A percentile compares a stretch with the other conserved stretches of the same genome.
phyloP scores from a whole-genome alignment of 2,888 invertebrate species.

The Xestobium rufovillosum region DNA sequence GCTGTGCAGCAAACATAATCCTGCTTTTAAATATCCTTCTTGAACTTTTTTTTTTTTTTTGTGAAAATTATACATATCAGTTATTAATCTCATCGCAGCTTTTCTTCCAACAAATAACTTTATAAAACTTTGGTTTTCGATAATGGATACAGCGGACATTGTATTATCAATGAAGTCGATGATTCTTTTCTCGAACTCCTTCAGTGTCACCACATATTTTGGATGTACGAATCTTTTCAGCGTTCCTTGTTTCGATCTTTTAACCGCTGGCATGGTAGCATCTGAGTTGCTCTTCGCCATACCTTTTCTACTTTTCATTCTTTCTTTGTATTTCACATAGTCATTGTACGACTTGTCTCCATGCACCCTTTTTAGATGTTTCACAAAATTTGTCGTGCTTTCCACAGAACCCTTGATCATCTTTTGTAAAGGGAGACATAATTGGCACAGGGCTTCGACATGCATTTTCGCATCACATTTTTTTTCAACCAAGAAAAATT shows the following conservation, averaged over 20 bases:
- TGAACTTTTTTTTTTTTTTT: too few relatives aligned
- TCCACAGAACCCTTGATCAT: too few relatives aligned
- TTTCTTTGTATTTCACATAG: constrained; percentile 3
- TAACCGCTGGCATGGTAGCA: neutral
- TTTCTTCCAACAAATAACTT: constrained; percentile 2
- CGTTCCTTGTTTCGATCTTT: neutral
- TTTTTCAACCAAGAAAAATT: constrained; percentile 12
- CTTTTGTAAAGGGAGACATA: neutral
- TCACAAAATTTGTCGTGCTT: constrained; percentile 5
- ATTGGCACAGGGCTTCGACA: too few relatives aligned
- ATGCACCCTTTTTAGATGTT: constrained; percentile 4
- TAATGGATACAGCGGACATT: constrained; percentile 6
- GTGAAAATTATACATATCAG: too few relatives aligned
- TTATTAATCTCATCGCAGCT: constrained; percentile 3
- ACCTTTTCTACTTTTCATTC: neutral
- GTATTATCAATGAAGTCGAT: constrained; percentile 6
- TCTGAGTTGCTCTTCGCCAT: neutral
- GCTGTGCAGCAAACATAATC: constrained; percentile 16
- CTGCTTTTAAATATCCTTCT: constrained; percentile 4
- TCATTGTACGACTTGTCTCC: constrained; percentile 4
- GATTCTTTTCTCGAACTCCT: constrained; percentile 5
- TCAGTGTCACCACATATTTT: neutral
- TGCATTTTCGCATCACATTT: constrained; percentile 14
- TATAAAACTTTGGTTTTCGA: constrained; percentile 5
- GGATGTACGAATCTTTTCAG: neutral